Percentiles rank a stretch among this genome's conserved stretches.
Evolutionary conservation across 2,888 invertebrate genomes (phyloP).

Genomic region (Eupithecia pulchellata): DNA sequence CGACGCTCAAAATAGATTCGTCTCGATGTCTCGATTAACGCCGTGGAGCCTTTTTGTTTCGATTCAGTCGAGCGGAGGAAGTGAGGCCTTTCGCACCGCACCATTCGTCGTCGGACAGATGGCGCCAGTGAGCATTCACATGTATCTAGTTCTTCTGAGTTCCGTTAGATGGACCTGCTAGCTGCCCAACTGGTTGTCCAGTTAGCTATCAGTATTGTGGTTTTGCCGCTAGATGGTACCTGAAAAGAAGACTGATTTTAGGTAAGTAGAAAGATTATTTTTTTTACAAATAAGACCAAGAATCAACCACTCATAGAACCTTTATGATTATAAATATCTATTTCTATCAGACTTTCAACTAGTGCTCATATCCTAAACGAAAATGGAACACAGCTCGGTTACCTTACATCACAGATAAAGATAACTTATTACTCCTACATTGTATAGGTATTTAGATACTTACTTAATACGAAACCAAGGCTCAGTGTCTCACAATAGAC

Average conservation of each 20-base stretch:
- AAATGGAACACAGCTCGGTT: no score
- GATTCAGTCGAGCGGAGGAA: slow-evolving; percentile 67
- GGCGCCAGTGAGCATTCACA: slow-evolving; percentile 58
- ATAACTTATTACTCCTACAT: no score
- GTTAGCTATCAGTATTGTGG: slow-evolving; percentile 50
- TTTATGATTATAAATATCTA: no score
- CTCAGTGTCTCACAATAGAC: no score
- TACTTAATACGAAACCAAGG: no score
- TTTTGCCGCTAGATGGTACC: slow-evolving; percentile 63
- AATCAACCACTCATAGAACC: no score
- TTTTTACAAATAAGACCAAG: no score
- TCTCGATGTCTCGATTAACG: slow-evolving; percentile 63
- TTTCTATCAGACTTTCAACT: background rate
- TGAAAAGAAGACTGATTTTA: slow-evolving; percentile 54
- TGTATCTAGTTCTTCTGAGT: slow-evolving; percentile 51
- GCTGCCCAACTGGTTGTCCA: slow-evolving; percentile 37
- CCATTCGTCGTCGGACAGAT: slow-evolving; percentile 58
- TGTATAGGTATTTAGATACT: no score
- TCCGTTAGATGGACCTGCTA: slow-evolving; percentile 68
- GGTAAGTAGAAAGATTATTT: slow-evolving; percentile 34
- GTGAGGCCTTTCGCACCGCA: slow-evolving; percentile 72
- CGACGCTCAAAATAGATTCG: slow-evolving; percentile 62
- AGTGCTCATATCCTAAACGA: background rate
- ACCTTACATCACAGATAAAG: no score
- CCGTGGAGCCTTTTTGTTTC: slow-evolving; percentile 62